phyloP scores from a whole-genome alignment of 2,113 vertebrate genomes.

The Sterrhoptilus dennistouni region DNA sequence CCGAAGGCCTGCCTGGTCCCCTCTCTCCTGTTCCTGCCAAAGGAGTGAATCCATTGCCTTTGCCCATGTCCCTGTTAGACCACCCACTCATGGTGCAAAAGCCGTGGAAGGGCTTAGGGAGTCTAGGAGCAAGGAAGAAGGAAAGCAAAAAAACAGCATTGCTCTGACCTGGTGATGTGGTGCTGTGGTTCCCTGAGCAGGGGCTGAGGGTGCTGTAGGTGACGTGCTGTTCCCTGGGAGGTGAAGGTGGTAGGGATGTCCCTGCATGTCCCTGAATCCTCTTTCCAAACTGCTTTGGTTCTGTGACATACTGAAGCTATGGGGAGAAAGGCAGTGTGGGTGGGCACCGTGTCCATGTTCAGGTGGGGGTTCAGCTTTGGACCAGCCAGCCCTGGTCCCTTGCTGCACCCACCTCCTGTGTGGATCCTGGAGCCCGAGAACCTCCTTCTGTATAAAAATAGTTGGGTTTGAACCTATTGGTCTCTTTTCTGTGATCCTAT shows the following conservation, averaged over 20 bases:
- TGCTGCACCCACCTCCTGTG: rapidly evolving
- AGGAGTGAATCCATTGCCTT: neutral
- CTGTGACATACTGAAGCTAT: neutral
- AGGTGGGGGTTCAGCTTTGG: neutral
- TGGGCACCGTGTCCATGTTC: neutral
- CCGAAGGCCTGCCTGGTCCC: neutral
- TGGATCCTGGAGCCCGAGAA: neutral
- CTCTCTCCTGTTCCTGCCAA: neutral
- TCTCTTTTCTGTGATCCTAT: neutral
- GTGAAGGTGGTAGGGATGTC: neutral
- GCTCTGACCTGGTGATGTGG: neutral
- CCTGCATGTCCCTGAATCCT: neutral
- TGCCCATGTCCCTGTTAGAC: neutral
- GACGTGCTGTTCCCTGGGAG: neutral
- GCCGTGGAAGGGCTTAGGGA: neutral
- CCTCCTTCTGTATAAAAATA: neutral
- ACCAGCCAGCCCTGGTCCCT: neutral
- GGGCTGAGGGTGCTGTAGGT: neutral
- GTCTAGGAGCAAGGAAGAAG: neutral
- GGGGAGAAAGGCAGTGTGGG: neutral
- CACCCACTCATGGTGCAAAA: neutral
- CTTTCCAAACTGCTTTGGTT: neutral
- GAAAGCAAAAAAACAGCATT: neutral
- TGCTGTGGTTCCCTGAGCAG: neutral
- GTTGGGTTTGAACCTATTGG: neutral